phyloP scores from a whole-genome alignment of 2,113 vertebrate species.

The Crotalus helleri region DNA sequence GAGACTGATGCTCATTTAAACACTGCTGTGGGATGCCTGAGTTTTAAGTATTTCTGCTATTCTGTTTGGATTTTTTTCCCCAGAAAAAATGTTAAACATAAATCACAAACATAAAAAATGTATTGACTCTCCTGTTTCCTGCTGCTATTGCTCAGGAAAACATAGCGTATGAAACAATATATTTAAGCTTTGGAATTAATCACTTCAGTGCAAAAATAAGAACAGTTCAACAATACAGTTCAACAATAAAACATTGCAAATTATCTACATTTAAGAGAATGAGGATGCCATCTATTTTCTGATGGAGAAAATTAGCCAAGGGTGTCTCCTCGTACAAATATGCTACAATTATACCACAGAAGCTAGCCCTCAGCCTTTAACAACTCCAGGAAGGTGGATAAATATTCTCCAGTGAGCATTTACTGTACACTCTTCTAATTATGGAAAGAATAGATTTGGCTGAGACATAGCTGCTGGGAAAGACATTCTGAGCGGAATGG shows the following conservation, averaged over 20 bases:
- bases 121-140: neutral
- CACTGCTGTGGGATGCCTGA: neutral
- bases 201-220: neutral
- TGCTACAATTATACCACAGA: neutral
- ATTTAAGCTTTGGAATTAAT: neutral
- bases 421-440: neutral
- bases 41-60: neutral
- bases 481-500: conserved; percentile 19
- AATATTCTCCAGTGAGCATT: neutral
- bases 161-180: neutral
- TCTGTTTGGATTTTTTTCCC: neutral
- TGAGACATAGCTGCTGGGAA: conserved; percentile 7
- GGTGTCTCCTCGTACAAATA: neutral
- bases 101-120: neutral
- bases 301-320: neutral
- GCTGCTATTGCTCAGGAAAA: neutral
- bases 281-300: neutral
- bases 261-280: neutral
- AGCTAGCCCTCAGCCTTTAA: neutral
- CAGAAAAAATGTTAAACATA: neutral
- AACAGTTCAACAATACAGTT: neutral
- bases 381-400: neutral
- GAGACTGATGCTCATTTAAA: neutral
- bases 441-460: conserved; percentile 4
- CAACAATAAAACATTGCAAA: neutral